phyloP scores from a whole-genome alignment of 2,113 vertebrate species.

The Xenopus laevis region DNA sequence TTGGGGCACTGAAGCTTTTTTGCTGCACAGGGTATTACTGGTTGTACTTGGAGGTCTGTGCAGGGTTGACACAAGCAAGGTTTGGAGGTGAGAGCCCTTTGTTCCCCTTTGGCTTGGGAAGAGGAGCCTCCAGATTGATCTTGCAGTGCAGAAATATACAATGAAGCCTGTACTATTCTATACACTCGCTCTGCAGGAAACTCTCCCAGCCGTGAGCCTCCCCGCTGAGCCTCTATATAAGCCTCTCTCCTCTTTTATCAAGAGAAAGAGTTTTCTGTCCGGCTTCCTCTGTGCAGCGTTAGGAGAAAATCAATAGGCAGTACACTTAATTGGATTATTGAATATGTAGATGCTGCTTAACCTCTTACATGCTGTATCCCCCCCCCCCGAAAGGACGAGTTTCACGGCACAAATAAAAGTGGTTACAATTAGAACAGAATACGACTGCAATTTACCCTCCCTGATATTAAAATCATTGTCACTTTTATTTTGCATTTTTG shows the following conservation, averaged over 20 bases:
- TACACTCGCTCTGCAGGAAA: constrained; percentile 11
- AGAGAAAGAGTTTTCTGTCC: constrained; percentile 39
- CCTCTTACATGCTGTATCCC: background rate
- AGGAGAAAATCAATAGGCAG: constrained; percentile 41
- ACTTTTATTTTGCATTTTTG: no score
- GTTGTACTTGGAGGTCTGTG: background rate
- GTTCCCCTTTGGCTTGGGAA: constrained; percentile 28
- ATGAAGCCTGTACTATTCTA: constrained; percentile 26
- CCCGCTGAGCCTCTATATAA: constrained; percentile 17
- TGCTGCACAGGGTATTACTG: no score
- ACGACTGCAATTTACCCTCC: no score
- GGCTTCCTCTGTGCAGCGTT: constrained; percentile 31
- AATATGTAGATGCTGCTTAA: constrained; percentile 39
- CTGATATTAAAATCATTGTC: no score
- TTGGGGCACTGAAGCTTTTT: no score
- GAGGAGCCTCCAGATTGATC: constrained; percentile 30
- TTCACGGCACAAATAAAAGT: background rate
- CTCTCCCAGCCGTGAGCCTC: constrained; percentile 16
- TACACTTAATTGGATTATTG: constrained; percentile 45
- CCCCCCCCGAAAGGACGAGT: background rate
- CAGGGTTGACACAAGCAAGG: constrained; percentile 11
- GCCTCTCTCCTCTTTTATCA: constrained; percentile 25
- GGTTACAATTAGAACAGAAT: no score
- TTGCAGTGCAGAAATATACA: constrained; percentile 32
- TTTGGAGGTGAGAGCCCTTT: constrained; percentile 31